Conservation (phyloP, 2,113 vertebrate genomes). For the Willisornis vidua region DNA sequence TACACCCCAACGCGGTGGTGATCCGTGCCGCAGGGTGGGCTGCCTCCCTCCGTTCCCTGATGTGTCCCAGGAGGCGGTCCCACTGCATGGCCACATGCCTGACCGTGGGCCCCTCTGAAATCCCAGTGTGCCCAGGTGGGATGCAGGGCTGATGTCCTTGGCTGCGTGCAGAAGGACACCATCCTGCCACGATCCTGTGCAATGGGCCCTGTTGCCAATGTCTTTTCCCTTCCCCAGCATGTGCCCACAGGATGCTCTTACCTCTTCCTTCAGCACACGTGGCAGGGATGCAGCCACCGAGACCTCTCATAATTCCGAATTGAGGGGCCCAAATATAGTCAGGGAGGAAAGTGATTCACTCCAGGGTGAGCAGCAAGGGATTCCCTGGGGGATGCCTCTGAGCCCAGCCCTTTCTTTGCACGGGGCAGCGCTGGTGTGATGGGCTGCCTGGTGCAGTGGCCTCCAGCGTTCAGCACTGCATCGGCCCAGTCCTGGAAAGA, state of each 20-base stretch:
- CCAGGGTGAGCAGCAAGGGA: accelerated
- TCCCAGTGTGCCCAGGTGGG: accelerated
- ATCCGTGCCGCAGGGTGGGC: not conserved
- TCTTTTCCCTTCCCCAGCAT: not conserved
- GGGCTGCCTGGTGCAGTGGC: not conserved
- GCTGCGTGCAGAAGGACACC: not conserved
- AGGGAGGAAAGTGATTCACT: accelerated
- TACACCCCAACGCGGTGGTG: not conserved
- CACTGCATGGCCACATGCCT: accelerated
- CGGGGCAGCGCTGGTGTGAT: not conserved
- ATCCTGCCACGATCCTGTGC: not conserved
- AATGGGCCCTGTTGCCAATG: not conserved
- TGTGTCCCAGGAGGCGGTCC: accelerated
- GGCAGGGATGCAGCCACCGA: accelerated
- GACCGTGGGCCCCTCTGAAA: not conserved
- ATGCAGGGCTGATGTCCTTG: not conserved
- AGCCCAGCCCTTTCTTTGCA: not conserved
- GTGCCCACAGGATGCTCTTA: accelerated
- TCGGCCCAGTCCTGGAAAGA: accelerated
- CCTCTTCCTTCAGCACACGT: accelerated
- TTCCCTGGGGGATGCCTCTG: not conserved
- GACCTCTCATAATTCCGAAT: accelerated
- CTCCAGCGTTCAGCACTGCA: not conserved
- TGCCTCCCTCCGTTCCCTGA: accelerated
- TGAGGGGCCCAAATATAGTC: not conserved